These are phyloP conservation scores for Lagopus muta DNA, from an alignment of 2,113 vertebrate species.

Conservation along the genomic window DNA sequence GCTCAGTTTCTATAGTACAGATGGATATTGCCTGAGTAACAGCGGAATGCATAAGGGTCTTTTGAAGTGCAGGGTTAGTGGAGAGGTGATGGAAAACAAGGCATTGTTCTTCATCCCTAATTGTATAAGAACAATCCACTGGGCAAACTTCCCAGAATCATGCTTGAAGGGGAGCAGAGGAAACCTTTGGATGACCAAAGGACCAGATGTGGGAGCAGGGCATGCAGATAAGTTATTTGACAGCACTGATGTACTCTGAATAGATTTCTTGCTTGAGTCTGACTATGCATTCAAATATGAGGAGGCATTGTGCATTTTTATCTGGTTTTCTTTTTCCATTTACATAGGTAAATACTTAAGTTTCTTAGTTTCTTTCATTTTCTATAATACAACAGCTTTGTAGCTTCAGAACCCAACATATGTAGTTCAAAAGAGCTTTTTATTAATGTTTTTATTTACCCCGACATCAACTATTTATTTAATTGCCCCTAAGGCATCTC, in stretches of 20 bases:
- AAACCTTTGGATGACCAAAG: neutral
- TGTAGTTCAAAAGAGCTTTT: neutral
- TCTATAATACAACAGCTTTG: neutral
- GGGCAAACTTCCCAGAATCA: neutral
- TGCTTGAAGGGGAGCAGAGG: neutral
- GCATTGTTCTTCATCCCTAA: neutral
- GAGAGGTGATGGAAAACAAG: neutral
- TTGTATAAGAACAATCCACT: neutral
- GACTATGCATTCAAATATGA: neutral
- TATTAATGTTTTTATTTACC: neutral
- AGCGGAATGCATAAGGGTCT: neutral
- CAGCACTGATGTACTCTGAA: neutral
- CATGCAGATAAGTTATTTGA: neutral
- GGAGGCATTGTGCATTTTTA: neutral
- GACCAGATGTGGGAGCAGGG: neutral
- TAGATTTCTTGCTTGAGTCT: neutral
- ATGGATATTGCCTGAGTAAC: neutral
- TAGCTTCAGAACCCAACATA: neutral
- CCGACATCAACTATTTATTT: neutral
- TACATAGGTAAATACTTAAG: neutral
- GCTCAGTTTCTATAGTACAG: neutral
- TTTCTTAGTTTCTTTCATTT: neutral
- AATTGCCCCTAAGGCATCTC: neutral
- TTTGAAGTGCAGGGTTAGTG: neutral
- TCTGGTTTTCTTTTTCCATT: neutral